Conservation (phyloP, 2,113 vertebrate species). For the Macrotis lagotis region DNA sequence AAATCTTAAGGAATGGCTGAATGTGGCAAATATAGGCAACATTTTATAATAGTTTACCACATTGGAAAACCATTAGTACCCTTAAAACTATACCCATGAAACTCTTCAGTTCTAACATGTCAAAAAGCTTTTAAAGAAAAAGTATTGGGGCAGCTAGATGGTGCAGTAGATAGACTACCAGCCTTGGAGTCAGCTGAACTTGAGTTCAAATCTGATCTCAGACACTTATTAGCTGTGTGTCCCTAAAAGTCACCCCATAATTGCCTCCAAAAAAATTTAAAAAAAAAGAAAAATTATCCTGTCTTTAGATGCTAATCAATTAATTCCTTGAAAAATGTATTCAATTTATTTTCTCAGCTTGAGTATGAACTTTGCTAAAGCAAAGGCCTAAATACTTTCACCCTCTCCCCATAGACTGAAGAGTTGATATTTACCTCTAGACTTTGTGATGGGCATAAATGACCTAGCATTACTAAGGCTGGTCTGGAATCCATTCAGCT, state of each 20-base stretch:
- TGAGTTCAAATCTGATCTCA: background rate
- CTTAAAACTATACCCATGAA: background rate
- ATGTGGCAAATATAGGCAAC: background rate
- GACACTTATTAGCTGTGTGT: background rate
- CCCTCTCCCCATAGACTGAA: background rate
- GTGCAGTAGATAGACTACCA: background rate
- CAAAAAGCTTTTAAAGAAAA: background rate
- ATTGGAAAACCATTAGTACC: background rate
- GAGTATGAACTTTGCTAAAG: background rate
- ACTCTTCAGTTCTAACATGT: background rate
- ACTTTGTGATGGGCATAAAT: slow-evolving; percentile 74
- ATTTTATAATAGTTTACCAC: background rate
- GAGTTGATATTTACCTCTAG: slow-evolving; percentile 81
- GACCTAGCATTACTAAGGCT: slow-evolving; percentile 70
- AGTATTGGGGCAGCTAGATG: background rate
- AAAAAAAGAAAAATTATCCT: background rate
- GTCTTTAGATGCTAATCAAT: background rate
- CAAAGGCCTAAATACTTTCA: background rate
- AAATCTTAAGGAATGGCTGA: background rate
- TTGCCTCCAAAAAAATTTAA: background rate
- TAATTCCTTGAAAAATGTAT: background rate
- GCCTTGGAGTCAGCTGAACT: background rate
- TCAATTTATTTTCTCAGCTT: background rate
- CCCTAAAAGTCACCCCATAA: background rate
- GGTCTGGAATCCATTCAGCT: slow-evolving; percentile 79